Evolutionary conservation across 2,888 invertebrate genomes (phyloP), one percentile per base, ranked within the genome.

Genomic region (Lasioglossum lativentre): DNA sequence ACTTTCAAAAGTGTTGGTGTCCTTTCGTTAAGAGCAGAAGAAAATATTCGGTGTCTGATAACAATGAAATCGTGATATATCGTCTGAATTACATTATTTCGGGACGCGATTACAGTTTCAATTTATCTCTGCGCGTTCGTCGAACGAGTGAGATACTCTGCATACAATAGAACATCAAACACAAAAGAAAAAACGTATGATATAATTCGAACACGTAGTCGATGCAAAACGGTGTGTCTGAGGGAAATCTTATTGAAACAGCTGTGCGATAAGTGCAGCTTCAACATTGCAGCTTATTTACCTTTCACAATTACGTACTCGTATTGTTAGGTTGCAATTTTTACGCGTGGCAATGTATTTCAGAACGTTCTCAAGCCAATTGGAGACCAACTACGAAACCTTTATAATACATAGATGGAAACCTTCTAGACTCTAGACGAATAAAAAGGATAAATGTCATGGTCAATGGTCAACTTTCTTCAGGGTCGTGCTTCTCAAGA

Each of bases 401-500:
- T 12, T 40, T 40, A 23, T n/a, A 38, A 68, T 16, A 16, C 45
- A 45, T 34, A 68, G 10, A 68, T 38, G 23, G 5, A 68, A 68
- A 38, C 38, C 34, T 23, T 34, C 23, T n/a, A 23, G 23, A 23
- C 40, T 34, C 23, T n/a, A 23, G 23, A 23, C 40, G 12, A 68
- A 14, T 68, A n/a, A 68, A 27, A 68, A 42, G 52, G 38, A 76
- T 76, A 76, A 76, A 68, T 77, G 68, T 77, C 68, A 77, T 19
- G 76, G 76, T 52, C 68, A 34, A 38, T 23, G 16, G 38, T 38
- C 10, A 66, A 76, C n/a, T 47, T 68, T 16, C 38, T 40, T 52
- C 68, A 52, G 68, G 68, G 66, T 23, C 40, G 19, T 8, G 2
- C 14, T 45, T 47, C 52, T 70, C n/a, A n/a, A 40, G n/a, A 77